phyloP scores from a whole-genome alignment of 2,888 invertebrate genomes.

The Teleiodes luculella region DNA sequence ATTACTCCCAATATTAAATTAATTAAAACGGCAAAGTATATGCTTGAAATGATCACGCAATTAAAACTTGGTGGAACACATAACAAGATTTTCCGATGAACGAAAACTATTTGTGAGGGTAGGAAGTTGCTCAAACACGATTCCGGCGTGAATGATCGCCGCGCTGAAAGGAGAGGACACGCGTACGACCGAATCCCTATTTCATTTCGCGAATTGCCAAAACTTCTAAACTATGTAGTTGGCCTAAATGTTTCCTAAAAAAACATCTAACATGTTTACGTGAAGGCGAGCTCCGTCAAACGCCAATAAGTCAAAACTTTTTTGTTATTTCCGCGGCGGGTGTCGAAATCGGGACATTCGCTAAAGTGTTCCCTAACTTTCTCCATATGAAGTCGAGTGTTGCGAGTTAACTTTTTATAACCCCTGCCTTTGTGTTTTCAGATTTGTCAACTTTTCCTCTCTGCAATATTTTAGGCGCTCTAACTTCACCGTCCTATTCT shows the following conservation, averaged over 20 bases:
- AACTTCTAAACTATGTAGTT: constrained; percentile 48
- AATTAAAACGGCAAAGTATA: no score
- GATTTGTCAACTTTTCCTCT: constrained; percentile 44
- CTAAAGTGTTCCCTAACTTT: constrained; percentile 64
- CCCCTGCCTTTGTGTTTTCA: constrained; percentile 43
- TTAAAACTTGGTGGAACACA: no score
- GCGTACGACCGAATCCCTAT: constrained; percentile 20
- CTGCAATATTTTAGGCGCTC: constrained; percentile 25
- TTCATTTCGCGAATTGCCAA: constrained; percentile 45
- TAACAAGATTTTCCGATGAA: no score
- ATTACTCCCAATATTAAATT: no score
- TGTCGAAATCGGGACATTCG: constrained; percentile 63
- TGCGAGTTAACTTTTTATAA: constrained; percentile 56
- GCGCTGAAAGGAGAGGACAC: background rate
- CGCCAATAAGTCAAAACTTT: constrained; percentile 50
- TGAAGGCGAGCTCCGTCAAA: constrained; percentile 33
- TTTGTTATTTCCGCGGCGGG: constrained; percentile 55
- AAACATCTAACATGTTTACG: constrained; percentile 67
- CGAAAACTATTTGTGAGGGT: background rate
- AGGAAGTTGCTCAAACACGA: background rate
- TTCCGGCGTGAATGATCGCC: background rate
- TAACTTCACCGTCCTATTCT: constrained; percentile 22
- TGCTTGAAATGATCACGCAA: no score
- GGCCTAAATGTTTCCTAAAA: constrained; percentile 49
- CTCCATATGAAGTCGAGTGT: constrained; percentile 57